These are phyloP conservation scores for Meda fulgida DNA, from an alignment of 2,797 vertebrate genomes.

Conservation along the genomic window DNA sequence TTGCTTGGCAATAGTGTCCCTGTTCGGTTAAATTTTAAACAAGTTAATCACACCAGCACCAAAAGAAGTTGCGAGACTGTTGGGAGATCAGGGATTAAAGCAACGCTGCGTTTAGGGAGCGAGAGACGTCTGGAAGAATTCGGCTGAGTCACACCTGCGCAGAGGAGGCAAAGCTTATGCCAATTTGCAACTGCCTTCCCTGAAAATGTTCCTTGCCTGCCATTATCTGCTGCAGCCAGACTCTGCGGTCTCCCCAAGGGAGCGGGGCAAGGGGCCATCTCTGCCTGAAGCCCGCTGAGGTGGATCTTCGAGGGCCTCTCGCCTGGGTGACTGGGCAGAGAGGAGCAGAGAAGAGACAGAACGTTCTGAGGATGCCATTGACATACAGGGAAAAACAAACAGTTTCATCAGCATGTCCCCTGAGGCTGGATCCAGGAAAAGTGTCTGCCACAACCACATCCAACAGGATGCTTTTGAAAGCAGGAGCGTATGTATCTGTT, in stretches of 20 bases:
- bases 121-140: conserved; percentile 21
- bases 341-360: conserved; percentile 30
- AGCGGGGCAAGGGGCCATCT: conserved; percentile 4
- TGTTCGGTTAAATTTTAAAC: conserved; percentile 50
- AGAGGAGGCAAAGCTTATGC: conserved; percentile 11
- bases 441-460: conserved; percentile 2
- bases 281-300: background rate
- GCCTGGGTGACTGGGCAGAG: conserved; percentile 25
- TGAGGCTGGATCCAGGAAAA: conserved; percentile 19
- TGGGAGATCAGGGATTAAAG: background rate
- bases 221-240: conserved; percentile 26
- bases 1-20: conserved; percentile 39
- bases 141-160: conserved; percentile 43
- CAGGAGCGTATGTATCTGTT: conserved; percentile 7
- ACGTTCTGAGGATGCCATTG: conserved; percentile 30
- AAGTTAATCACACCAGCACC: conserved; percentile 12
- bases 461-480: conserved; percentile 11
- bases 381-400: conserved; percentile 37
- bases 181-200: background rate
- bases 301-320: conserved; percentile 19
- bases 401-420: conserved; percentile 39
- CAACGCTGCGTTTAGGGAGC: background rate
- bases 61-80: conserved; percentile 16
- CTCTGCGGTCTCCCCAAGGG: background rate
- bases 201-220: conserved; percentile 22